phyloP scores from a whole-genome alignment of 2,113 vertebrate genomes.

The Datnioides undecimradiatus region DNA sequence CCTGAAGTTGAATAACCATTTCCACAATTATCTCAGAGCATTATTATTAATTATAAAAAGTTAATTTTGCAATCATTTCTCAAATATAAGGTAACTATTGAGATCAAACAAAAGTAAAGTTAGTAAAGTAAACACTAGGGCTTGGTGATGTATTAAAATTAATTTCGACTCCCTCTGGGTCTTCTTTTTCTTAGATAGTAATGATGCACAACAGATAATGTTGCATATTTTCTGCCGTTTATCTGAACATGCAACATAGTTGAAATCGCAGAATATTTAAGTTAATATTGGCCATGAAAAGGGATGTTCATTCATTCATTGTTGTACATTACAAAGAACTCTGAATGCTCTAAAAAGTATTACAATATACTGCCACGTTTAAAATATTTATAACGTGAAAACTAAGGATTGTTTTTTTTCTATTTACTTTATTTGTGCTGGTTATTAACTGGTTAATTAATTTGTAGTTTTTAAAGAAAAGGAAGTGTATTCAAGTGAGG shows the following conservation, averaged over 20 bases:
- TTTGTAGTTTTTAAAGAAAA: not conserved
- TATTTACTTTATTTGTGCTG: not conserved
- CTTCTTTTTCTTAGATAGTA: conserved; percentile 3
- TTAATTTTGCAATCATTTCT: not conserved
- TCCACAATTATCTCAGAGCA: not conserved
- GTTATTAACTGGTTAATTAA: not conserved
- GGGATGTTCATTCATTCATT: not conserved
- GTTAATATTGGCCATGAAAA: not conserved
- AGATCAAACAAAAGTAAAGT: too few species aligned
- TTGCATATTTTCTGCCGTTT: not conserved
- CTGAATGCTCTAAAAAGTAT: too few species aligned
- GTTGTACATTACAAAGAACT: conserved; percentile 4
- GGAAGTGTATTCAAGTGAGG: not conserved
- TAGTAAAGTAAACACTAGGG: conserved; percentile 30
- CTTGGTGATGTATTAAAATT: not conserved
- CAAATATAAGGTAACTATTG: conserved; percentile 13
- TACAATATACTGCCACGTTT: not conserved
- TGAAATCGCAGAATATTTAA: not conserved
- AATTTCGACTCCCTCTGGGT: not conserved
- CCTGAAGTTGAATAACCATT: conserved; percentile 22
- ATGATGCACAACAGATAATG: not conserved
- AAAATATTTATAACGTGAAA: too few species aligned
- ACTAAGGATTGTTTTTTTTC: not conserved
- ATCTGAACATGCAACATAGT: not conserved
- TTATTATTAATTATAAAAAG: too few species aligned